Percentiles rank a stretch among this genome's conserved stretches.
These are phyloP conservation scores for Phoenicopterus ruber DNA, from an alignment of 2,113 vertebrate genomes.

Conservation along the genomic window DNA sequence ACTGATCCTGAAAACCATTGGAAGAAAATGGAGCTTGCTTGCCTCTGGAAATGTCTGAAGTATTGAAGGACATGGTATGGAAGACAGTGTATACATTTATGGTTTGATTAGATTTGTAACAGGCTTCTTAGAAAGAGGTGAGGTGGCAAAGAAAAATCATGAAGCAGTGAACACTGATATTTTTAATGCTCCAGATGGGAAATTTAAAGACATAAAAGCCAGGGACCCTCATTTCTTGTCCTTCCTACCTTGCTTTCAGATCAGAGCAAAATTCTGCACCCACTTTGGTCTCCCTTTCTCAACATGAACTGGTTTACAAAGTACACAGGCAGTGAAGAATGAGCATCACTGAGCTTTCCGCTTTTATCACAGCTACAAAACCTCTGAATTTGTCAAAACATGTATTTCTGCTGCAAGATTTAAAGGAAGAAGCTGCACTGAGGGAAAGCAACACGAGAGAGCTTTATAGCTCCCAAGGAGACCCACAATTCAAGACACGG, in stretches of 20 bases:
- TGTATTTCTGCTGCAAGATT: constrained; percentile 17
- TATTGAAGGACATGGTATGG: background rate
- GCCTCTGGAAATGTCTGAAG: background rate
- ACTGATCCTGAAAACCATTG: background rate
- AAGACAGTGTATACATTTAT: background rate
- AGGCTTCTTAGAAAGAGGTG: background rate
- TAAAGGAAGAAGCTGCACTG: constrained; percentile 1
- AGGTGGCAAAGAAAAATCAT: constrained; percentile 7
- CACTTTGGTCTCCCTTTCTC: background rate
- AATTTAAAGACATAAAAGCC: background rate
- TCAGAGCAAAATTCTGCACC: background rate
- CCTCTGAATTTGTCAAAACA: constrained; percentile 7
- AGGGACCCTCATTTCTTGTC: background rate
- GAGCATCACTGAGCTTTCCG: background rate
- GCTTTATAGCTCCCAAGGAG: background rate
- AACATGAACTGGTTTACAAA: background rate
- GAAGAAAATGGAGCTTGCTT: background rate
- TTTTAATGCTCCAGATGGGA: background rate
- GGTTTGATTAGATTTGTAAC: background rate
- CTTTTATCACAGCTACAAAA: constrained; percentile 25
- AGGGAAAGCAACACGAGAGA: background rate
- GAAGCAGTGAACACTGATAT: background rate
- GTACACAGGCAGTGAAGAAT: background rate
- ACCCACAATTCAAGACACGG: background rate
- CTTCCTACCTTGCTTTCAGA: background rate